Evolutionary conservation across 2,888 invertebrate species (phyloP), one percentile per base, ranked within the genome.

Genomic region (Torymus aiolomorphi): DNA sequence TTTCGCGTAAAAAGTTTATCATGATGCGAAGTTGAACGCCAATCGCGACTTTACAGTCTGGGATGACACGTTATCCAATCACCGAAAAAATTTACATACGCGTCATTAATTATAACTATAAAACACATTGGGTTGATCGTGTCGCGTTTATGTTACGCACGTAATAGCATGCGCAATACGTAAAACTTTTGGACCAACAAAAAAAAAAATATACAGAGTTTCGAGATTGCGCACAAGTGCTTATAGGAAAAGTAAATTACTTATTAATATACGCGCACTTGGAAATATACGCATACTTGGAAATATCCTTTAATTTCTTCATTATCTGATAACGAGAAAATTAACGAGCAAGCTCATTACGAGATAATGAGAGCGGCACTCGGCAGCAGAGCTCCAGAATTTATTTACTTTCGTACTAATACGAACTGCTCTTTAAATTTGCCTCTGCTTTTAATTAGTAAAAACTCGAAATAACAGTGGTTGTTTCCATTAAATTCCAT

Each of bases 271-370:
- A 66, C 16, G n/a, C n/a, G n/a, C n/a, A n/a, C n/a, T n/a, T n/a
- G n/a, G n/a, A n/a, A n/a, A 20, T 20, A 20, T 20, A 20, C 20
- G 61, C 8, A 57, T 14, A 70, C 56, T 70, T 71, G 59, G 75
- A 69, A 78, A 57, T 72, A 71, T 67, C 52, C 76, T 24, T 63
- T 65, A 76, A 81, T 51, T 70, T 69, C 73, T 76, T 76, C 73
- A 76, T 81, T 76, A 78, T 78, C 73, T 54, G 69, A 81, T 81
- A 82, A 80, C 65, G 76, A 82, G 77, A 73, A 74, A 80, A 82
- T 77, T 82, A 82, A 82, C 80, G 79, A 79, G 80, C 66, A 67
- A 80, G 77, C 82, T 82, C 82, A 80, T 82, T 82, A 77, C 65
- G 74, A 80, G 80, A 77, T 82, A 82, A 82, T 80, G 80, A 80